A percentile compares a stretch with the other conserved stretches of the same genome.
These are phyloP conservation scores for Oenanthe melanoleuca DNA, from an alignment of 2,113 vertebrate species.

Conservation along the genomic window DNA sequence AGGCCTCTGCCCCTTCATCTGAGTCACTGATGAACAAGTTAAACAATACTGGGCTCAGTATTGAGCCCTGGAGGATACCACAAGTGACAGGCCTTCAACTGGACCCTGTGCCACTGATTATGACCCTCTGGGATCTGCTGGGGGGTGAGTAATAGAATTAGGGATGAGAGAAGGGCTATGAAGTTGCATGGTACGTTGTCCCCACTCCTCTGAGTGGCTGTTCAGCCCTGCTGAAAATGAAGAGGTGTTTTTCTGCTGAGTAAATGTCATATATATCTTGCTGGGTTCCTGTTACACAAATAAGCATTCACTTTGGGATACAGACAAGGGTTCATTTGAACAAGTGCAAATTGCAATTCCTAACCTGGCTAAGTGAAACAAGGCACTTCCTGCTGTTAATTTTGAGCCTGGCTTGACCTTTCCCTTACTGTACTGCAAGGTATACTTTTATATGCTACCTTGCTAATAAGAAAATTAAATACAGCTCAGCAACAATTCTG, in stretches of 20 bases:
- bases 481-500: not conserved
- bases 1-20: not conserved
- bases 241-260: not conserved
- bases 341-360: not conserved
- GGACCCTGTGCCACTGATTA: not conserved
- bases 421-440: not conserved
- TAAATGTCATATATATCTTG: not conserved
- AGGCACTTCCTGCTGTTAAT: not conserved
- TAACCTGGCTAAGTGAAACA: not conserved
- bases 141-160: not conserved
- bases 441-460: not conserved
- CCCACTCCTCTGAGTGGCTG: not conserved
- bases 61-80: not conserved
- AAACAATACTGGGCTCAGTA: not conserved
- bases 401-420: not conserved
- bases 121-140: not conserved
- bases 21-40: not conserved
- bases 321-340: rapidly evolving
- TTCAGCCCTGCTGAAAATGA: not conserved
- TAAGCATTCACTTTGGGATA: not conserved
- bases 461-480: not conserved
- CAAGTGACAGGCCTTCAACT: not conserved
- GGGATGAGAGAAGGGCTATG: not conserved
- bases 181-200: not conserved
- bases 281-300: not conserved